Percentiles rank a stretch among this genome's conserved stretches.
These are phyloP conservation scores for Mycetomoellerius zeteki DNA, from an alignment of 1,140 invertebrate genomes.

Conservation along the genomic window DNA sequence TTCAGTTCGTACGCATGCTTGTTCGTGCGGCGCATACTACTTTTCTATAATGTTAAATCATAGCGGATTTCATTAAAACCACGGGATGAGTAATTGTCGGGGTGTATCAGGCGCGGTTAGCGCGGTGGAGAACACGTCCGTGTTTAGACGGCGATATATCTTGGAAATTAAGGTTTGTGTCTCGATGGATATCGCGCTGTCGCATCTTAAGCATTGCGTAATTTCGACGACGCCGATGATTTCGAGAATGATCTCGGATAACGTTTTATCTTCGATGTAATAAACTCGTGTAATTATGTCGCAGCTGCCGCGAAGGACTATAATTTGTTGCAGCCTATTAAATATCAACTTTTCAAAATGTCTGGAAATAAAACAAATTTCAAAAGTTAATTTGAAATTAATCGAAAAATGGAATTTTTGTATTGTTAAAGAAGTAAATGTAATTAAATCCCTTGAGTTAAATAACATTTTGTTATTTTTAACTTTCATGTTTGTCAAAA, in stretches of 20 bases:
- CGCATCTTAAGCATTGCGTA: constrained; percentile 51
- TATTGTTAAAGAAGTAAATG: no score
- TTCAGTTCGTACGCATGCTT: constrained; percentile 21
- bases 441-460: no score
- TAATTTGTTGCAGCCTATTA: constrained; percentile 24
- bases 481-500: no score
- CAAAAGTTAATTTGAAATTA: constrained; percentile 16
- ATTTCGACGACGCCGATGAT: constrained; percentile 39
- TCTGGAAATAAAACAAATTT: not conserved
- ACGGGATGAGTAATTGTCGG: constrained; percentile 51
- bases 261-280: constrained; percentile 19
- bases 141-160: constrained; percentile 59
- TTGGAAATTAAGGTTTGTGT: constrained; percentile 52
- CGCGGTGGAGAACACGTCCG: constrained; percentile 18
- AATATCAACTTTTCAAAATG: not conserved
- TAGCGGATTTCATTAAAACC: constrained; percentile 60
- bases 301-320: constrained; percentile 14
- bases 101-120: constrained; percentile 34
- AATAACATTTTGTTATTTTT: no score
- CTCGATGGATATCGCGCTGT: constrained; percentile 43
- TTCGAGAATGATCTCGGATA: constrained; percentile 6
- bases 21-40: constrained; percentile 25
- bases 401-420: not conserved
- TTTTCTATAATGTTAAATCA: constrained; percentile 61
- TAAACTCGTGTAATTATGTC: constrained; percentile 20